These are phyloP conservation scores for Syrmaticus mikado DNA, from an alignment of 2,113 vertebrate species.

Conservation along the genomic window DNA sequence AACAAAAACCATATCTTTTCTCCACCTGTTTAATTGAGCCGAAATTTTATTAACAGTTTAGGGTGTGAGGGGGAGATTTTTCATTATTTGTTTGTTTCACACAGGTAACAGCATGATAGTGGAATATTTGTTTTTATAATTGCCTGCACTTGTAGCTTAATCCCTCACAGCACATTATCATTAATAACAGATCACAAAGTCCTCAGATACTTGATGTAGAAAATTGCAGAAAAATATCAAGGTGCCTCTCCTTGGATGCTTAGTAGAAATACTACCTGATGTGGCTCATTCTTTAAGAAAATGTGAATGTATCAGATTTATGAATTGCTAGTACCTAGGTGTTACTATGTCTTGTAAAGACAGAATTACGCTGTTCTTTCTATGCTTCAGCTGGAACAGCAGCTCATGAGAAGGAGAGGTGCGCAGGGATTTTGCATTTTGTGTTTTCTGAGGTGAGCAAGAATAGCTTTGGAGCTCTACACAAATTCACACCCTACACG, in stretches of 20 bases:
- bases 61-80: background rate
- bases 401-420: background rate
- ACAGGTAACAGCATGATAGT: background rate
- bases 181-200: background rate
- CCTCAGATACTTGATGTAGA: background rate
- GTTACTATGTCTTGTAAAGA: background rate
- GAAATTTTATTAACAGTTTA: background rate
- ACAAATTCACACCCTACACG: background rate
- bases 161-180: background rate
- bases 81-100: background rate
- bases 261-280: background rate
- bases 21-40: background rate
- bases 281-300: background rate
- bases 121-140: background rate
- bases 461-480: background rate
- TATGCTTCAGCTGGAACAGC: background rate
- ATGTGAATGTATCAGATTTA: background rate
- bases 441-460: background rate
- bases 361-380: background rate
- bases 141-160: background rate
- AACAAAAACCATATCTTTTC: background rate
- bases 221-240: background rate
- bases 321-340: background rate
- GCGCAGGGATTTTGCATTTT: fast-evolving
- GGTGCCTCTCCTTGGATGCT: background rate